Percentiles rank a stretch among this genome's conserved stretches.
Conservation (phyloP, 2,888 invertebrate genomes). For the Xestia sexstrigata region DNA sequence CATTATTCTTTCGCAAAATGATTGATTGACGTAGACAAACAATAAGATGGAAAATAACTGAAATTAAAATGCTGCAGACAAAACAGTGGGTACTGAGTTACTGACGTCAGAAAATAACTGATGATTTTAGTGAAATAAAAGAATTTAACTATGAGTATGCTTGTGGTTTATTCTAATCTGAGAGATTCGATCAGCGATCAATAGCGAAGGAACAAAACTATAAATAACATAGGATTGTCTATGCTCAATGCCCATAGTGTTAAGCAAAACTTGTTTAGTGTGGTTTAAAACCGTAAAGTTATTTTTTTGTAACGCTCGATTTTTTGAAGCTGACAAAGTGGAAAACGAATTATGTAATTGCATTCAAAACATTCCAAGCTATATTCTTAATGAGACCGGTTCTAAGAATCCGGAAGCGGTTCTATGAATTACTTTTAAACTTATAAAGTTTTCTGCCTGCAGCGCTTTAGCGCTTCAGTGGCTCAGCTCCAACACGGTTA, state of each 20-base stretch:
- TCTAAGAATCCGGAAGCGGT: neutral
- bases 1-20: neutral
- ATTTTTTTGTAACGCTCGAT: neutral
- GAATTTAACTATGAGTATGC: neutral
- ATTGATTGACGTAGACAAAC: slow-evolving; percentile 15
- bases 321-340: neutral
- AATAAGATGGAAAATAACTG: slow-evolving; percentile 1
- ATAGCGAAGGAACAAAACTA: neutral
- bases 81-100: too few relatives aligned
- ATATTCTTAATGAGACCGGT: slow-evolving; percentile 23
- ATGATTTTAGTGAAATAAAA: neutral
- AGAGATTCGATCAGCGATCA: neutral
- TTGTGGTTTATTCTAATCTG: neutral
- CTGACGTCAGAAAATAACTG: neutral
- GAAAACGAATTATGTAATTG: neutral
- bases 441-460: slow-evolving; percentile 36
- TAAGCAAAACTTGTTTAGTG: neutral
- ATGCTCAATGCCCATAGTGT: neutral
- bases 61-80: neutral
- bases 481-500: slow-evolving; percentile 44
- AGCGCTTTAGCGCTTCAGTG: slow-evolving; percentile 22
- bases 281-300: neutral
- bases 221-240: neutral
- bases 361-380: slow-evolving; percentile 8
- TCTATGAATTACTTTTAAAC: slow-evolving; percentile 23